Evolutionary conservation across 92 coral and sea anemone genomes (phyloP), one percentile per base, ranked within the genome.

Genomic region (Porites cylindrica): DNA sequence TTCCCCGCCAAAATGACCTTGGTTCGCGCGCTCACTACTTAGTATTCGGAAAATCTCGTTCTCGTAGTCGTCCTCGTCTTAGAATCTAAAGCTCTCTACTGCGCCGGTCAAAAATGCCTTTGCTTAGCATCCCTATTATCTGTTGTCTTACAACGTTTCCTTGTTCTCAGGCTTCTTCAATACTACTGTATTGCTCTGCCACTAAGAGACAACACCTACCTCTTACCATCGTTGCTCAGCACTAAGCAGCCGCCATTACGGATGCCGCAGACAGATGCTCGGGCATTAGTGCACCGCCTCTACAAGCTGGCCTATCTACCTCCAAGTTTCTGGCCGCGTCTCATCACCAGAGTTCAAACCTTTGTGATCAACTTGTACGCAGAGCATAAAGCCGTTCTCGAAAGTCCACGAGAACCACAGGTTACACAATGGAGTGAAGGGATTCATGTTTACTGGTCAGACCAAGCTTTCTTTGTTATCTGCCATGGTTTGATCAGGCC

Each of bases 231-330:
- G 51, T 74, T 91, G 65, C 91, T 95, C 4, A 75, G 91, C 61
- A 16, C 91, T 5, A 76, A 61, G 17, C 92, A 64, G 2, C 78
- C 92, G 6, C 62, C 86, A 47, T 47, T 90, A 9, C 72, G 74
- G 32, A 86, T 92, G 11, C 96, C 94, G 18, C 81, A 83, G 65
- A 56, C 77, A 66, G 88, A 85, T 3, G 61, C 85, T 1, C 84
- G 64, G 24, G 61, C 43, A 47, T 51, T 82, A 21, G 88, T 89
- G 58, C 88, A 90, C 18, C 96, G 99, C 17, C 80, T 93, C 38
- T 97, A 97, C 85, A 88, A 70, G 76, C 66, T 97, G 96, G 93
- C 98, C 4, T 97, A 90, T 81, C 73, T 90, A 26, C 99, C 99
- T 1, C 80, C 88, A 19, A 95, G 96, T 17, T 91, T 97, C 86